Conservation (phyloP, 2,113 vertebrate species). For the Dasyurus viverrinus region DNA sequence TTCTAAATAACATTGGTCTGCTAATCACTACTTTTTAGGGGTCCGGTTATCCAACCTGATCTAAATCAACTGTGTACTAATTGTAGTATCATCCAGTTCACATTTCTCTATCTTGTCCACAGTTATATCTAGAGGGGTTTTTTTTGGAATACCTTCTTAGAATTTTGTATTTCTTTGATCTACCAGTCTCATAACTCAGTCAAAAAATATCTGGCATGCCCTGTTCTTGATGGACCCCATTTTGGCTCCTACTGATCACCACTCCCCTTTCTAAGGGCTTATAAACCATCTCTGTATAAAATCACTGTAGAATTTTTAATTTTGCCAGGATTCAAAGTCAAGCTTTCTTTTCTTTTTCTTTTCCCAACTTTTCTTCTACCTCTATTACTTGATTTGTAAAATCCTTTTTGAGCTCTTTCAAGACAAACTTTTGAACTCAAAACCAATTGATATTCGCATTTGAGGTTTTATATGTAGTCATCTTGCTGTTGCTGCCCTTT, state of each 20-base stretch:
- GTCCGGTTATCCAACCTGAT: neutral
- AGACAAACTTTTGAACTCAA: too few species aligned
- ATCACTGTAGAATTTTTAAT: neutral
- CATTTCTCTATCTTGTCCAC: neutral
- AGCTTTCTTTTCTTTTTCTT: neutral
- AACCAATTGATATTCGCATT: too few species aligned
- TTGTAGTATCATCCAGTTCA: neutral
- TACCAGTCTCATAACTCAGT: neutral
- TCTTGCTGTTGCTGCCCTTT: too few species aligned
- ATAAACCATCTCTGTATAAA: neutral
- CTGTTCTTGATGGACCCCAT: neutral
- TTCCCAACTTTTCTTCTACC: too few species aligned
- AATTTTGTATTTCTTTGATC: neutral
- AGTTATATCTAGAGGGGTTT: neutral
- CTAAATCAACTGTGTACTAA: neutral
- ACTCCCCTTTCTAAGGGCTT: neutral
- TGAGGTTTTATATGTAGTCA: too few species aligned
- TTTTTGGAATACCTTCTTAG: neutral
- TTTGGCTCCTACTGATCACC: neutral
- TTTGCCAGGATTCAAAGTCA: neutral
- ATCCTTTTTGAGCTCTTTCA: too few species aligned
- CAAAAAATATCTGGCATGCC: neutral
- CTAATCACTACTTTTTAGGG: neutral
- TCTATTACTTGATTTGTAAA: too few species aligned
- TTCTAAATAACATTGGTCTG: neutral